These are phyloP conservation scores for Neosalanx taihuensis DNA, from an alignment of 2,797 vertebrate genomes.

Conservation along the genomic window DNA sequence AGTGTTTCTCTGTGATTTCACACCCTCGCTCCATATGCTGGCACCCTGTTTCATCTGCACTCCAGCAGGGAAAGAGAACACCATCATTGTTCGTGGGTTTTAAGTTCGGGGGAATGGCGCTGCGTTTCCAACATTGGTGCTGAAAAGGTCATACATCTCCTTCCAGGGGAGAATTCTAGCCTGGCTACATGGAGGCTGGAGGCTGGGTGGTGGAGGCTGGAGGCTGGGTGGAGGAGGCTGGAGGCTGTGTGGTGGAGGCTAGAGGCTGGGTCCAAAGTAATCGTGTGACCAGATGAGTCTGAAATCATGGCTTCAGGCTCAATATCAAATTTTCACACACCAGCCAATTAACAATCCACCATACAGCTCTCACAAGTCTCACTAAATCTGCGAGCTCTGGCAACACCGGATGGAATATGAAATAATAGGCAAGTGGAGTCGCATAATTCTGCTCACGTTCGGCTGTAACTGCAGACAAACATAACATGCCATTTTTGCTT, in stretches of 20 bases:
- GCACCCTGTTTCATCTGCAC: slow-evolving; percentile 5
- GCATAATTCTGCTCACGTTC: too few species aligned
- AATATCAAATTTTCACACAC: background rate
- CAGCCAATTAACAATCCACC: background rate
- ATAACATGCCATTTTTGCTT: too few species aligned
- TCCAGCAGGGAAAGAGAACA: background rate
- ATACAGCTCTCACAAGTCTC: background rate
- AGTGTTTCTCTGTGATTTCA: background rate
- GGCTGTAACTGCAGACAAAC: too few species aligned
- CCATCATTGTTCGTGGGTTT: background rate
- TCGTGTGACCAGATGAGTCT: background rate
- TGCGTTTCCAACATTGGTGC: background rate
- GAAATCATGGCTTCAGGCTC: slow-evolving; percentile 2
- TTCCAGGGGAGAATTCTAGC: background rate
- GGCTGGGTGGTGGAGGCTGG: too few species aligned
- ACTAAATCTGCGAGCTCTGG: background rate
- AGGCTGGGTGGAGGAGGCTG: too few species aligned
- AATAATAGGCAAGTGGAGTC: too few species aligned
- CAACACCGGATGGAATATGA: background rate
- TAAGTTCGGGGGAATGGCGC: background rate
- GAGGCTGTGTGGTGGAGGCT: background rate
- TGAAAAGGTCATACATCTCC: background rate
- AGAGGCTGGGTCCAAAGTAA: background rate
- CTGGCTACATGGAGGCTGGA: too few species aligned
- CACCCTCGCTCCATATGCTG: slow-evolving; percentile 1